Evolutionary conservation across 35 echinoderm and acorn worm genomes (phyloP), one percentile per base, ranked within the genome.

Genomic region (Lytechinus variegatus): DNA sequence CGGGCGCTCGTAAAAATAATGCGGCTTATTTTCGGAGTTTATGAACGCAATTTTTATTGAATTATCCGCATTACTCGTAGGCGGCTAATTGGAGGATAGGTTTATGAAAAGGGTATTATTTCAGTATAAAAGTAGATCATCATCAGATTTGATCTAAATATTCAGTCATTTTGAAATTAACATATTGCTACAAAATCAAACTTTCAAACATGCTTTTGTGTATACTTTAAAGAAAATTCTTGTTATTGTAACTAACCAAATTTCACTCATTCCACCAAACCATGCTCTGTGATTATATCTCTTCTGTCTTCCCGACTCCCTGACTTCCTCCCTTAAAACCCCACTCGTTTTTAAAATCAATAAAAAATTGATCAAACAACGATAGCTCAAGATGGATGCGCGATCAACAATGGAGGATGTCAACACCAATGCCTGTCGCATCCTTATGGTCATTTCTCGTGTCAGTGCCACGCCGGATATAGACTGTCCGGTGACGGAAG

Each of bases 321-420:
- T 27, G 10, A 10, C 16, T 16, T 4, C 24, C 28, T 89, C 27
- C 24, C 6, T 90, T 33, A 52, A 90, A 52, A 28, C 87, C 28
- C 88, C 88, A 90, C 88, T 12, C 10, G 2, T 54, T 8, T 44
- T 14, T 10, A 90, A 90, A 13, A 90, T 54, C 14, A 12, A 90
- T 29, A 44, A 52, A 9, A 90, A 52, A 5, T 11, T 58, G 9
- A 58, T 90, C 4, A 54, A 90, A 90, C 88, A 10, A 90, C 52
- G 52, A 56, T 61, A 99, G 98, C 96, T 91, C 96, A 97, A 91
- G 97, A 99, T 95, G 96, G 96, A 5, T 99, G 98, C 54, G 87
- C 52, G 21, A 94, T 96, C 6, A 97, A 97, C 79, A 99, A 97
- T 53, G 98, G 98, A n/a, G 97, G 97, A 24, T 99, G 98, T 86